Percentiles rank a stretch among this genome's conserved stretches.
Conservation (phyloP, 2,888 invertebrate species). For the Leuctra nigra region DNA sequence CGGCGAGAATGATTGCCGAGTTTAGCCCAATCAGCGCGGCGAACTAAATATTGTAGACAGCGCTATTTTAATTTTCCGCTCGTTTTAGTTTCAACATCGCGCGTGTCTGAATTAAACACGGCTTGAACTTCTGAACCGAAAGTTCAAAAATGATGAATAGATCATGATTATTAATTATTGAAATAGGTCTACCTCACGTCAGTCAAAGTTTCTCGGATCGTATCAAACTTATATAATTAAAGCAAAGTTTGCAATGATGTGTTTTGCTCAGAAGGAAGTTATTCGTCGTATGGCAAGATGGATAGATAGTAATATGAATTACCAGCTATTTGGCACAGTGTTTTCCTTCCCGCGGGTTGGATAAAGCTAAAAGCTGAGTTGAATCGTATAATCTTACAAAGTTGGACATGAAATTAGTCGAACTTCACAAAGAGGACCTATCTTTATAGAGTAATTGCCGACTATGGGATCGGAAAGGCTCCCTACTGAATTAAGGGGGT, state of each 20-base stretch:
- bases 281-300: neutral
- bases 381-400: constrained; percentile 16
- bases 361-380: constrained; percentile 4
- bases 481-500: constrained; percentile 8
- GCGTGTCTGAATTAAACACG: neutral
- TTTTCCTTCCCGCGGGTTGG: neutral
- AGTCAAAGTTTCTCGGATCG: constrained; percentile 1
- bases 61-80: constrained; percentile 11
- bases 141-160: constrained; percentile 14
- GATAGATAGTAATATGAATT: neutral
- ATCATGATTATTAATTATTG: constrained; percentile 14
- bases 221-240: constrained; percentile 6
- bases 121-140: neutral
- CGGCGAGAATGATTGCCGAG: neutral
- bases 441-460: constrained; percentile 15
- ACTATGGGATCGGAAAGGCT: constrained; percentile 15
- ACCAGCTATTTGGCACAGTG: neutral
- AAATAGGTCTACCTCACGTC: constrained; percentile 11
- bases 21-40: neutral
- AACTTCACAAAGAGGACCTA: constrained; percentile 14
- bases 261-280: neutral
- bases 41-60: constrained; percentile 4
- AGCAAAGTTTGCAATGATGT: constrained; percentile 7
- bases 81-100: neutral
- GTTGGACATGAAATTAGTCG: constrained; percentile 16